These are phyloP conservation scores for Cryptocephalus moraei DNA, from an alignment of 2,888 invertebrate genomes.

Conservation along the genomic window DNA sequence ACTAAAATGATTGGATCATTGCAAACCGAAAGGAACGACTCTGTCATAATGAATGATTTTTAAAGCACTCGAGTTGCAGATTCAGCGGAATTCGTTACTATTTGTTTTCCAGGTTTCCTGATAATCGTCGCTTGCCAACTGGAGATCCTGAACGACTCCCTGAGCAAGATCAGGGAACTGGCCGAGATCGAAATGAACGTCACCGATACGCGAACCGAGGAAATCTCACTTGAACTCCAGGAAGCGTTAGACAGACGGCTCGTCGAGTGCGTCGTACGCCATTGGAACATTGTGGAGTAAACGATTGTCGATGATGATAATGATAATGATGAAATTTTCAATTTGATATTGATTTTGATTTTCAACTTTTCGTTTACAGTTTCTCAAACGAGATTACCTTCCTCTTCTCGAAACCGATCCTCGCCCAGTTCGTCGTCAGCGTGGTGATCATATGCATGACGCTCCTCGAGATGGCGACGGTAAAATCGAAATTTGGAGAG, in stretches of 20 bases:
- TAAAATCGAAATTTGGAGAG: too few relatives aligned
- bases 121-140: slow-evolving; percentile 33
- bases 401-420: slow-evolving; percentile 12
- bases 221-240: slow-evolving; percentile 5
- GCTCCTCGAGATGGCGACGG: slow-evolving; percentile 31
- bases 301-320: too few relatives aligned
- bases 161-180: slow-evolving; percentile 19
- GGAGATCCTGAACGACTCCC: slow-evolving; percentile 35
- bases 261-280: slow-evolving; percentile 11
- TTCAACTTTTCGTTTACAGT: too few relatives aligned
- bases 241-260: slow-evolving; percentile 9
- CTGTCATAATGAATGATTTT: too few relatives aligned
- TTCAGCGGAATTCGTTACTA: too few relatives aligned
- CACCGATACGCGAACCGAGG: not conserved
- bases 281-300: slow-evolving; percentile 15
- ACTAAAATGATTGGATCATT: too few relatives aligned
- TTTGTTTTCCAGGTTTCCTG: slow-evolving; percentile 10
- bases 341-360: too few relatives aligned
- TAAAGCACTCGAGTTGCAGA: too few relatives aligned
- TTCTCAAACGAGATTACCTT: slow-evolving; percentile 10
- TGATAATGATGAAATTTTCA: too few relatives aligned
- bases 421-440: slow-evolving; percentile 23
- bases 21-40: too few relatives aligned
- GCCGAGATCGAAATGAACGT: slow-evolving; percentile 1
- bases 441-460: slow-evolving; percentile 31